A percentile compares a stretch with the other conserved stretches of the same genome.
Evolutionary conservation across 2,797 vertebrate genomes (phyloP).

Genomic region (Enteromius thamalakanensis): DNA sequence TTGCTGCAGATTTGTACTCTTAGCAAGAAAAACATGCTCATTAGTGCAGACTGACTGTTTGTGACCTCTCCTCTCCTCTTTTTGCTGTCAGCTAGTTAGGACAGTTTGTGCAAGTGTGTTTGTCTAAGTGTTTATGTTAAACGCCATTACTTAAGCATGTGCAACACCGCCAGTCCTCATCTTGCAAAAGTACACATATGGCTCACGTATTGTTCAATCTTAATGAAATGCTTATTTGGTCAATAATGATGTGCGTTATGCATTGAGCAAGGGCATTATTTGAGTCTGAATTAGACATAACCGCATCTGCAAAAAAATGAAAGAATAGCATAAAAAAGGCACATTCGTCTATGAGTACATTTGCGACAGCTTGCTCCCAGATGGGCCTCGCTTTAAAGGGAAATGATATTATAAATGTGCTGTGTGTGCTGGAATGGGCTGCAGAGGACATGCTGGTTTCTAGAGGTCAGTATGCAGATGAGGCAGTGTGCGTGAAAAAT

Average conservation of each 20-base stretch:
- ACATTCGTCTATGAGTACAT: constrained; percentile 60
- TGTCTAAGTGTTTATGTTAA: too few species aligned
- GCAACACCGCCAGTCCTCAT: constrained; percentile 4
- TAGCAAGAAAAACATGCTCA: constrained; percentile 15
- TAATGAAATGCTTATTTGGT: constrained; percentile 1
- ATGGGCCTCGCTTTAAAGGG: constrained; percentile 68
- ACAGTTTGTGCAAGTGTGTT: constrained; percentile 11
- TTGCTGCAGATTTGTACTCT: constrained; percentile 30
- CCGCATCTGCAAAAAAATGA: background rate
- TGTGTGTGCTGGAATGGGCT: constrained; percentile 67
- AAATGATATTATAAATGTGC: constrained; percentile 70
- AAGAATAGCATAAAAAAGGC: constrained; percentile 32
- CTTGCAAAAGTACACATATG: background rate
- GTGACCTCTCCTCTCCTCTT: constrained; percentile 13
- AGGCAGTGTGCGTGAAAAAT: constrained; percentile 67
- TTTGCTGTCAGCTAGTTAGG: background rate
- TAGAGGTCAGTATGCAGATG: constrained; percentile 81
- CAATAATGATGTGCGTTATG: constrained; percentile 16
- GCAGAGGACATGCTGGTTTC: constrained; percentile 73
- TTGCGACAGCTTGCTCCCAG: constrained; percentile 62
- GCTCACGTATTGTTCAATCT: background rate
- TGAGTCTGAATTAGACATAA: background rate
- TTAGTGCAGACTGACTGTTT: background rate
- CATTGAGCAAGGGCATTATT: constrained; percentile 10
- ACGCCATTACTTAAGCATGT: background rate